These are phyloP conservation scores for Neosilurus hyrtlii DNA, from an alignment of 2,797 vertebrate genomes.

Conservation along the genomic window DNA sequence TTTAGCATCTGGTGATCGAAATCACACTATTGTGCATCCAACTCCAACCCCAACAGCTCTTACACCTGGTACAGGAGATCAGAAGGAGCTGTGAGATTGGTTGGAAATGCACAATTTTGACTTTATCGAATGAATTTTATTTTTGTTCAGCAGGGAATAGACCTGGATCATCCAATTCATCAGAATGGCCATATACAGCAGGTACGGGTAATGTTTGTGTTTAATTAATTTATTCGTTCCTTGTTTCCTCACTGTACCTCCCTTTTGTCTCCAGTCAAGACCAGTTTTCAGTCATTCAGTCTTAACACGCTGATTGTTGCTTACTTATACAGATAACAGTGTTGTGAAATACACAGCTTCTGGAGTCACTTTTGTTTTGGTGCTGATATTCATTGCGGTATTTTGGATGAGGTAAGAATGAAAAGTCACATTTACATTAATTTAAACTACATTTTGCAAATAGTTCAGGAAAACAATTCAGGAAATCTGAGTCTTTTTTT, in stretches of 20 bases:
- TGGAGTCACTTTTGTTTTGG: not conserved
- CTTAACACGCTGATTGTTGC: not conserved
- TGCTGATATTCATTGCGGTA: not conserved
- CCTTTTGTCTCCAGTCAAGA: not conserved
- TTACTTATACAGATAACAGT: not conserved
- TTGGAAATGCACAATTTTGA: conserved; percentile 20
- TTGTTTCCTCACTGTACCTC: too few relatives aligned
- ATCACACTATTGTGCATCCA: too few relatives aligned
- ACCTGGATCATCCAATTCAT: conserved; percentile 21
- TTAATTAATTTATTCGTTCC: not conserved
- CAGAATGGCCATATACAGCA: not conserved
- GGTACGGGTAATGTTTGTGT: not conserved
- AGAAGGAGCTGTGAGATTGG: not conserved
- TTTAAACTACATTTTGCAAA: too few relatives aligned
- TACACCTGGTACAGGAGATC: conserved; percentile 40
- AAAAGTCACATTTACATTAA: not conserved
- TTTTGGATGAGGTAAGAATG: conserved; percentile 23
- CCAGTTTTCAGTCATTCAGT: not conserved
- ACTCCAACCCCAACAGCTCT: not conserved
- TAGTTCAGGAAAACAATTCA: too few relatives aligned
- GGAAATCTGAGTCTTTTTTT: too few relatives aligned
- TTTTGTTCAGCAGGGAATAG: conserved; percentile 31
- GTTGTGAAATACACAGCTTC: not conserved
- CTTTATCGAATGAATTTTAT: conserved; percentile 9
- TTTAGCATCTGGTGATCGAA: too few relatives aligned